Evolutionary conservation across 2,797 vertebrate species (phyloP).

Genomic region (Sarcoramphus papa): DNA sequence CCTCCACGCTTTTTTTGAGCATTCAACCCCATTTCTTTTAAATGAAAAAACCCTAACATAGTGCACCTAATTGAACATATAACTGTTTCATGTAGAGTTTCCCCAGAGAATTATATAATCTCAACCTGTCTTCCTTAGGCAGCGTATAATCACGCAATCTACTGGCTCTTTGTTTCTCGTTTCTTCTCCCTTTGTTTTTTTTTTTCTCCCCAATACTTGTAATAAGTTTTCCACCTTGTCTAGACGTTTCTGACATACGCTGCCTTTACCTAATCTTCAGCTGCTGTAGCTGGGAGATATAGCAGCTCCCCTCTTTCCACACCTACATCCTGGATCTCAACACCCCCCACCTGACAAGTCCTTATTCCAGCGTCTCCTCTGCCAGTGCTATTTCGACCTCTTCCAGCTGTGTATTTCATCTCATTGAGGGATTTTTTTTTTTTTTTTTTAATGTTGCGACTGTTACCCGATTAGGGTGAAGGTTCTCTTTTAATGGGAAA

Average conservation of each 20-base stretch:
- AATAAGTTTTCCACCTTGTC: slow-evolving; percentile 25
- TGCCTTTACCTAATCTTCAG: not conserved
- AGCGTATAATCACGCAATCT: slow-evolving; percentile 2
- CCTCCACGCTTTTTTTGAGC: slow-evolving; percentile 35
- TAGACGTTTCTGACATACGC: not conserved
- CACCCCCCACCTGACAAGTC: not conserved
- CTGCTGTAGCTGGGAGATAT: not conserved
- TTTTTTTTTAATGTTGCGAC: not conserved
- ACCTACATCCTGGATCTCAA: not conserved
- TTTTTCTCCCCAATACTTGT: not conserved
- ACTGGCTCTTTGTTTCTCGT: not conserved
- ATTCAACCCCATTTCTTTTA: not conserved
- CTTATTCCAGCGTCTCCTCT: not conserved
- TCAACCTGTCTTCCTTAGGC: slow-evolving; percentile 17
- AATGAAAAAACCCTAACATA: not conserved
- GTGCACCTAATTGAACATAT: slow-evolving; percentile 13
- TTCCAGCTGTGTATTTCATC: not conserved
- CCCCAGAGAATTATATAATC: slow-evolving; percentile 39
- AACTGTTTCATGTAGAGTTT: slow-evolving; percentile 29
- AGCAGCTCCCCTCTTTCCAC: not conserved
- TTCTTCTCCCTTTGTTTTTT: not conserved
- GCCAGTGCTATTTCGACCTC: not conserved
- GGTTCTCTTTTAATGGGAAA: not conserved
- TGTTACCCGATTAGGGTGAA: not conserved
- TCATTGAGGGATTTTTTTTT: not conserved